These are phyloP conservation scores for Elephantulus edwardii DNA, from an alignment of 2,113 vertebrate species.

Conservation along the genomic window DNA sequence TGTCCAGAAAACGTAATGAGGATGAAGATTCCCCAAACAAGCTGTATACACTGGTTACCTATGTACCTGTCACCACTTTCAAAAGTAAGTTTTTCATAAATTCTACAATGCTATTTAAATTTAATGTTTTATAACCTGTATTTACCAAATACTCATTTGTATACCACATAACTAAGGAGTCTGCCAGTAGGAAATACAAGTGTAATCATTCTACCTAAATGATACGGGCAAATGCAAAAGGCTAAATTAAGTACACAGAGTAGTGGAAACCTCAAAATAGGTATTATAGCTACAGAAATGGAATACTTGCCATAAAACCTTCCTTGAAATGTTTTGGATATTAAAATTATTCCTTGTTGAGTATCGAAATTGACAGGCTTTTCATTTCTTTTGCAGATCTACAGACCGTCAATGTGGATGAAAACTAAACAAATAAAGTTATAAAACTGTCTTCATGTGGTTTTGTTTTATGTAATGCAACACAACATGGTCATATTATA, in stretches of 20 bases:
- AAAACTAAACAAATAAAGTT: slow-evolving; percentile 91
- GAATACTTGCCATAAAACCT: no score
- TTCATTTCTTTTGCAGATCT: slow-evolving; percentile 87
- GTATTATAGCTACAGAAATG: background rate
- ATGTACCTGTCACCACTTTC: slow-evolving; percentile 95
- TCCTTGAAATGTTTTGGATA: no score
- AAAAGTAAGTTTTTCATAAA: slow-evolving; percentile 88
- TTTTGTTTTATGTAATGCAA: no score
- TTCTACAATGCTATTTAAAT: background rate
- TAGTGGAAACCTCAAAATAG: background rate
- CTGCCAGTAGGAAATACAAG: background rate
- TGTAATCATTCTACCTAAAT: background rate
- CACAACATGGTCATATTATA: no score
- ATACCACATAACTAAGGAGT: background rate
- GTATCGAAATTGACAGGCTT: background rate
- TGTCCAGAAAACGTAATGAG: slow-evolving; percentile 96
- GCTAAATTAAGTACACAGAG: background rate
- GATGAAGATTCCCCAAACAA: slow-evolving; percentile 99
- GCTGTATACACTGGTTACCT: slow-evolving; percentile 95
- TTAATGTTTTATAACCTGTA: background rate
- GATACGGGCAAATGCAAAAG: background rate
- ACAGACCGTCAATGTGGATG: slow-evolving; percentile 97
- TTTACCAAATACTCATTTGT: background rate
- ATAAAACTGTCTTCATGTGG: slow-evolving; percentile 28
- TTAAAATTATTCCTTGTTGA: background rate